phyloP scores from a whole-genome alignment of 92 coral and sea anemone species.

The Palythoa heliodiscus region DNA sequence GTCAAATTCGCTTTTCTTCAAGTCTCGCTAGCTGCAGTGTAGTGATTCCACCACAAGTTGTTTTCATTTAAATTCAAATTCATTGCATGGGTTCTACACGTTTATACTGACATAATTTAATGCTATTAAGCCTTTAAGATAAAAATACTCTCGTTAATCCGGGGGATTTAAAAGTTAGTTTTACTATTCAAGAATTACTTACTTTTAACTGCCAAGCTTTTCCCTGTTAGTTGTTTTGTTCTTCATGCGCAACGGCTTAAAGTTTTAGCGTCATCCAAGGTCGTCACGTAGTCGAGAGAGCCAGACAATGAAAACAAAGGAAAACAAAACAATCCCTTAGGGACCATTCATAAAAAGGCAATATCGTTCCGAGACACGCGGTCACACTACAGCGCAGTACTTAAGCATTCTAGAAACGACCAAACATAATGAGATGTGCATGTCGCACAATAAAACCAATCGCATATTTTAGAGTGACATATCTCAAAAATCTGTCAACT shows the following conservation, averaged over 20 bases:
- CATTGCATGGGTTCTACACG: not conserved
- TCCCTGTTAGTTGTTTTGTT: not conserved
- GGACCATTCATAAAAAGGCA: not conserved
- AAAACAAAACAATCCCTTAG: not conserved
- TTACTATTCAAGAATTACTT: not conserved
- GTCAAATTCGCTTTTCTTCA: not conserved
- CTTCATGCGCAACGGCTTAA: not conserved
- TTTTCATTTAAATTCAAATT: not conserved
- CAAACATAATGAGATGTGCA: not conserved
- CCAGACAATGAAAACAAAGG: conserved; percentile 4
- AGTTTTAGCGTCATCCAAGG: not conserved
- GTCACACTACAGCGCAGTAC: not conserved
- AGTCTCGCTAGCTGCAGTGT: not conserved
- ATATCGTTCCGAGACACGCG: not conserved
- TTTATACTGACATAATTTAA: not conserved
- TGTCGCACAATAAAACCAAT: not conserved
- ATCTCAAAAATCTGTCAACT: conserved; percentile 14
- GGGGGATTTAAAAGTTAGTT: not conserved
- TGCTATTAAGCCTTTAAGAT: not conserved
- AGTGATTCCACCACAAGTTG: not conserved
- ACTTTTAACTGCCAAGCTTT: not conserved
- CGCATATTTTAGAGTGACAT: conserved; percentile 28
- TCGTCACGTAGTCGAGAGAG: conserved; percentile 11
- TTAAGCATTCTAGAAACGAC: too few relatives aligned
- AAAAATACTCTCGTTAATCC: not conserved